These are phyloP conservation scores for Lagopus leucura DNA, from an alignment of 2,113 vertebrate species.

Conservation along the genomic window DNA sequence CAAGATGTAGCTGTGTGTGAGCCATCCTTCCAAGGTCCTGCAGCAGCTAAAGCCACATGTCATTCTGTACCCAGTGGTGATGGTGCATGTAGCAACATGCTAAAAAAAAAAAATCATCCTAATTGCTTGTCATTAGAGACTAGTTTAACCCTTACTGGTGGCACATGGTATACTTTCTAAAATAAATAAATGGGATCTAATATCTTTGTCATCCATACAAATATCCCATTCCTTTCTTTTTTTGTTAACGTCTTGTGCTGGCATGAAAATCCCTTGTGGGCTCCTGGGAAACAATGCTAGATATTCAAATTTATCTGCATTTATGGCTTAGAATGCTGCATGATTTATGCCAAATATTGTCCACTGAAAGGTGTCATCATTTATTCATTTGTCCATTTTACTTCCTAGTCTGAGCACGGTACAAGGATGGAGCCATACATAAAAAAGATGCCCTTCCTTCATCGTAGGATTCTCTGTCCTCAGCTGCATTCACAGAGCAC, in stretches of 20 bases:
- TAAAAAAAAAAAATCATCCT: background rate
- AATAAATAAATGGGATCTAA: background rate
- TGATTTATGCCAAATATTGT: slow-evolving; percentile 29
- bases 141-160: background rate
- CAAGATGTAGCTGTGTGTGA: rapidly evolving
- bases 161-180: background rate
- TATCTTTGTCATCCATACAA: background rate
- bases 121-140: background rate
- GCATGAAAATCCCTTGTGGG: background rate
- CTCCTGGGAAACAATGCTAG: background rate
- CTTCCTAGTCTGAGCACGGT: background rate
- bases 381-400: slow-evolving; percentile 1
- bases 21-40: background rate
- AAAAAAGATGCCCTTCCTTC: background rate
- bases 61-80: rapidly evolving
- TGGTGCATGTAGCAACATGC: background rate
- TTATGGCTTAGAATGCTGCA: background rate
- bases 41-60: background rate
- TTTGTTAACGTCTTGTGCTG: background rate
- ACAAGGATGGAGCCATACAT: background rate
- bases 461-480: background rate
- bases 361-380: background rate
- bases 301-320: background rate
- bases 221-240: background rate
- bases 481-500: background rate